Evolutionary conservation across 2,888 invertebrate species (phyloP).

Genomic region (Acrobasis suavella): DNA sequence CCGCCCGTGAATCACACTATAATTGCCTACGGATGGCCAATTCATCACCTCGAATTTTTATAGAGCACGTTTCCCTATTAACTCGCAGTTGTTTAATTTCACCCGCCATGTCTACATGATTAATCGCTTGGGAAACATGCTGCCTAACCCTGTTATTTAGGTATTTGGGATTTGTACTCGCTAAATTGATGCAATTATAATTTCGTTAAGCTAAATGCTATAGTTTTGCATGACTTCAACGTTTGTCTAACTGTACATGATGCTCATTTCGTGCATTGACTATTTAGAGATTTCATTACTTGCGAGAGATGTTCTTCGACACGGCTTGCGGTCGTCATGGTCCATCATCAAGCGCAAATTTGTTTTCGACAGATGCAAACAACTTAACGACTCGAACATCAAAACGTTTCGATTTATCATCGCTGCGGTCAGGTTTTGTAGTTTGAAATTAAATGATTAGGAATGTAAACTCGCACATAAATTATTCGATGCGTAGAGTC

Average conservation of each 20-base stretch:
- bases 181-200: slow-evolving; percentile 47
- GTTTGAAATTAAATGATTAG: slow-evolving; percentile 23
- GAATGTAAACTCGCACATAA: slow-evolving; percentile 27
- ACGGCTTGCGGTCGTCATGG: slow-evolving; percentile 63
- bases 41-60: slow-evolving; percentile 55
- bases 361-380: slow-evolving; percentile 35
- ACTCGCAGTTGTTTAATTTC: slow-evolving; percentile 48
- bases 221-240: slow-evolving; percentile 40
- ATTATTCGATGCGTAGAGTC: slow-evolving; percentile 28
- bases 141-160: slow-evolving; percentile 48
- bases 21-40: slow-evolving; percentile 48
- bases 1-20: slow-evolving; percentile 49
- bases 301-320: slow-evolving; percentile 58
- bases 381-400: slow-evolving; percentile 22
- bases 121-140: slow-evolving; percentile 44
- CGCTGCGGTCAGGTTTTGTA: slow-evolving; percentile 10
- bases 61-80: slow-evolving; percentile 48
- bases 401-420: slow-evolving; percentile 21
- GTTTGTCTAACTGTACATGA: slow-evolving; percentile 57
- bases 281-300: slow-evolving; percentile 65
- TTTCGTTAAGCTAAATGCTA: slow-evolving; percentile 35
- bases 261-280: slow-evolving; percentile 65
- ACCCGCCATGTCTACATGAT: slow-evolving; percentile 49
- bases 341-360: slow-evolving; percentile 48
- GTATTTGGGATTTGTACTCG: slow-evolving; percentile 41